These are phyloP conservation scores for Hemiscyllium ocellatum DNA, from an alignment of 2,113 vertebrate genomes.

Conservation along the genomic window DNA sequence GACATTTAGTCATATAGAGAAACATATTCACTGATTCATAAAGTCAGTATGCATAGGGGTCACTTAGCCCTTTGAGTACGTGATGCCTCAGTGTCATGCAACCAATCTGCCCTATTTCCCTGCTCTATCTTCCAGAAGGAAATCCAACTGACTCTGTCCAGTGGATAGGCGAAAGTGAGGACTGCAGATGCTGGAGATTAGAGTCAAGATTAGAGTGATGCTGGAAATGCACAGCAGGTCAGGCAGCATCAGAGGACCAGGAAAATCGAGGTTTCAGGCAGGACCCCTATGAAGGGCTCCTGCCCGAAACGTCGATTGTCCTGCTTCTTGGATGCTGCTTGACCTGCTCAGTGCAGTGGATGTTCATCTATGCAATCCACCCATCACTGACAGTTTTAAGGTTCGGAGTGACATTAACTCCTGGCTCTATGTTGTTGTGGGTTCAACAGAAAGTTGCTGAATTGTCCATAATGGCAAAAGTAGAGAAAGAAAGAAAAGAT, in stretches of 20 bases:
- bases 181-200: no score
- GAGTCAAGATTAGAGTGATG: no score
- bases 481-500: background rate
- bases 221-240: no score
- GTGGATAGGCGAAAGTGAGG: no score
- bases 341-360: background rate
- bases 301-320: no score
- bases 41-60: background rate
- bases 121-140: background rate
- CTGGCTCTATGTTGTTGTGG: background rate
- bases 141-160: background rate
- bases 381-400: background rate
- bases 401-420: background rate
- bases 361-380: background rate
- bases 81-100: background rate
- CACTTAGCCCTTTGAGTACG: background rate
- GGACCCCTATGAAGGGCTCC: no score
- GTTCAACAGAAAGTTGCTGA: background rate
- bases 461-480: background rate
- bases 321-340: no score
- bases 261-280: no score
- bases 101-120: background rate
- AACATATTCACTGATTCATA: background rate
- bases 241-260: no score
- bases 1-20: background rate